These are phyloP conservation scores for Heliconius nattereri DNA, from an alignment of 1,140 invertebrate genomes.

Conservation along the genomic window DNA sequence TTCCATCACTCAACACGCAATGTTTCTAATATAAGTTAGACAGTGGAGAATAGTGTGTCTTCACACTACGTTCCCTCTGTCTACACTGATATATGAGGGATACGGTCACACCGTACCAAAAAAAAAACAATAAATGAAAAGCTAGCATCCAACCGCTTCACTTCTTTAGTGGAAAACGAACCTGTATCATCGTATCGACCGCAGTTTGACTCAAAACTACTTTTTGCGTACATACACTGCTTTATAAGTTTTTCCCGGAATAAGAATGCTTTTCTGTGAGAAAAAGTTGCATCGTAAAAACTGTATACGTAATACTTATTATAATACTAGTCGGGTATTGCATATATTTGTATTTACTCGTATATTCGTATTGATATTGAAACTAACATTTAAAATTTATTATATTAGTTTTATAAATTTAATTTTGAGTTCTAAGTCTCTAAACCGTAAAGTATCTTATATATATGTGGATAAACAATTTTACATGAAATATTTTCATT, in stretches of 20 bases:
- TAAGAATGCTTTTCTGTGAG: slow-evolving; percentile 32
- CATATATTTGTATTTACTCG: neutral
- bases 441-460: too few species aligned
- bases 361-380: neutral
- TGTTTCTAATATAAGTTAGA: neutral
- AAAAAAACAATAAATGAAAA: neutral
- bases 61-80: neutral
- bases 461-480: too few species aligned
- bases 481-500: too few species aligned
- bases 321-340: neutral
- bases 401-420: too few species aligned
- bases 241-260: slow-evolving; percentile 36
- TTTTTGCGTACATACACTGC: slow-evolving; percentile 23
- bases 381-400: too few species aligned
- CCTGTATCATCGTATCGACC: neutral
- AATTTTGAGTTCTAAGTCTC: too few species aligned
- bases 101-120: neutral
- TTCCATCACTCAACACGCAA: too few species aligned
- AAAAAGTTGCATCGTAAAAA: slow-evolving; percentile 30
- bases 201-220: slow-evolving; percentile 16
- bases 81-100: neutral
- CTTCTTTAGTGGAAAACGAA: neutral
- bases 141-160: neutral
- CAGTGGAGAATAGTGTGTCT: neutral
- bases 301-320: slow-evolving; percentile 32